Conservation (phyloP, 2,797 vertebrate genomes). For the Uromys caudimaculatus region DNA sequence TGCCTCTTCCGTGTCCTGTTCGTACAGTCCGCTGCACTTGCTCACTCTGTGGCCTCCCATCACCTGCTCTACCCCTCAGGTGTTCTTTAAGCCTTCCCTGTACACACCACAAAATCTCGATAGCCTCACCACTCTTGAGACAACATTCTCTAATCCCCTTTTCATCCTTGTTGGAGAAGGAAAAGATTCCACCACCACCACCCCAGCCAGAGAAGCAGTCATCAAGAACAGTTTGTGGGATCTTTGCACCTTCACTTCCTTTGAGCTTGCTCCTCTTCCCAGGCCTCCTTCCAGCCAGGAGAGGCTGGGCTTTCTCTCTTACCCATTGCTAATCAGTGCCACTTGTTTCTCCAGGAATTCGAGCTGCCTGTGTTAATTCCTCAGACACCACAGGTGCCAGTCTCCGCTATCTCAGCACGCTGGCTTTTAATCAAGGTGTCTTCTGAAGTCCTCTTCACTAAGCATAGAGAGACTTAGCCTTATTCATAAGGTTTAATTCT, state of each 20-base stretch:
- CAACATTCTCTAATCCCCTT: constrained; percentile 31
- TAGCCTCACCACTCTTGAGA: constrained; percentile 43
- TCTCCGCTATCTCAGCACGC: neutral
- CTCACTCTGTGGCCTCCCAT: neutral
- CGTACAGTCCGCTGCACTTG: neutral
- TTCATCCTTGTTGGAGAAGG: constrained; percentile 48
- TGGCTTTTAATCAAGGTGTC: constrained; percentile 69
- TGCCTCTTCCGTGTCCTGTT: neutral
- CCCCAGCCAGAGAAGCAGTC: constrained; percentile 55
- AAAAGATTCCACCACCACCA: neutral
- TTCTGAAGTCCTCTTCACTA: constrained; percentile 43
- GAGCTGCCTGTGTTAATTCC: constrained; percentile 64
- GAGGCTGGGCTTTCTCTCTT: constrained; percentile 68
- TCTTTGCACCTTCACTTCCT: constrained; percentile 63
- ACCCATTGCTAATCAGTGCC: constrained; percentile 67
- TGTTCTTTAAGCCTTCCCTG: constrained; percentile 1
- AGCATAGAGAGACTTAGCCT: constrained; percentile 47
- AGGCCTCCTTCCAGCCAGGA: constrained; percentile 47
- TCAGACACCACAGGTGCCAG: constrained; percentile 18
- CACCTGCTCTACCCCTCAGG: neutral
- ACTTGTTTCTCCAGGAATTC: constrained; percentile 74
- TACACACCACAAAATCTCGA: constrained; percentile 18
- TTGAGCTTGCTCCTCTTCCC: constrained; percentile 57
- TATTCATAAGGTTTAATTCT: constrained; percentile 57
- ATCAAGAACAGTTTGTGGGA: constrained; percentile 50